A percentile compares a stretch with the other conserved stretches of the same genome.
Conservation (phyloP, 2,888 invertebrate genomes). For the Aricia artaxerxes region DNA sequence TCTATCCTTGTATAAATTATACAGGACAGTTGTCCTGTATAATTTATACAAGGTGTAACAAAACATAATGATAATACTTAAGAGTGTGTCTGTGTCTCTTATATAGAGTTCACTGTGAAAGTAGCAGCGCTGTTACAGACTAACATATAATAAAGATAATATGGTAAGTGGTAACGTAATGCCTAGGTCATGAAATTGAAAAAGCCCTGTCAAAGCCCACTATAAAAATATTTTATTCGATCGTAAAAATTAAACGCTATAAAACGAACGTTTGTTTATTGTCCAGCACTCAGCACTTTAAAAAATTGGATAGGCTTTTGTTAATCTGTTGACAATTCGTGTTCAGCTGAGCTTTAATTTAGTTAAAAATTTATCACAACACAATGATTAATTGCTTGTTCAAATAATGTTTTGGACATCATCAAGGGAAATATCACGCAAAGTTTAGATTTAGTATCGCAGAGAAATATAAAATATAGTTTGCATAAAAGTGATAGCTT, state of each 20-base stretch:
- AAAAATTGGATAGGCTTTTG: constrained; percentile 25
- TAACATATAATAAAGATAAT: too few relatives aligned
- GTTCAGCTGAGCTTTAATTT: constrained; percentile 25
- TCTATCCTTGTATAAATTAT: too few relatives aligned
- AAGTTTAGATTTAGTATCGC: too few relatives aligned
- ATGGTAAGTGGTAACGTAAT: not conserved
- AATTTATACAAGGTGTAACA: too few relatives aligned
- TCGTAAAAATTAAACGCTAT: constrained; percentile 5
- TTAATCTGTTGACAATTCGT: constrained; percentile 16
- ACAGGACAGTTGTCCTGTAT: too few relatives aligned
- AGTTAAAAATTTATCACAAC: constrained; percentile 5
- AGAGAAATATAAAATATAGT: too few relatives aligned
- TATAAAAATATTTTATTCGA: not conserved
- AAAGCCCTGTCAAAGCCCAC: constrained; percentile 5
- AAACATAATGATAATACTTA: too few relatives aligned
- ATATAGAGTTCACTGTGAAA: too few relatives aligned
- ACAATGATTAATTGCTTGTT: constrained; percentile 3
- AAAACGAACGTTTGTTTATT: constrained; percentile 4
- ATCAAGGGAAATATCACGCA: not conserved
- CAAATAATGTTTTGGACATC: not conserved
- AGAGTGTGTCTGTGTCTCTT: too few relatives aligned
- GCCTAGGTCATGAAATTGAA: not conserved
- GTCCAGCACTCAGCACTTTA: constrained; percentile 23
- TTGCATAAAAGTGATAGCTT: too few relatives aligned
- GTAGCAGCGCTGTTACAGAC: too few relatives aligned